Conservation (phyloP, 2,113 vertebrate genomes). For the Callionymus lyra region DNA sequence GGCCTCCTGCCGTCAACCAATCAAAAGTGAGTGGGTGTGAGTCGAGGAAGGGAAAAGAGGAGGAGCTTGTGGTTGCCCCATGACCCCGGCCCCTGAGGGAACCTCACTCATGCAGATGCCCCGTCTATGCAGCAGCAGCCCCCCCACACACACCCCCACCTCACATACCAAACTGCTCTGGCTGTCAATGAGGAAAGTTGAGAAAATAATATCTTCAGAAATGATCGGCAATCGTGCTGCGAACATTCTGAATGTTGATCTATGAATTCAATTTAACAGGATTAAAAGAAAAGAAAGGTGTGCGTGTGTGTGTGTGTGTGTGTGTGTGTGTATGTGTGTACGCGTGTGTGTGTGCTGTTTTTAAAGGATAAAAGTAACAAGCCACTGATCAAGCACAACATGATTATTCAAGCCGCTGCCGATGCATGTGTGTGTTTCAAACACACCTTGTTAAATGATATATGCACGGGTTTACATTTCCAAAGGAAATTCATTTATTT, state of each 20-base stretch:
- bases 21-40: constrained; percentile 37
- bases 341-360: constrained; percentile 42
- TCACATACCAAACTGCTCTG: constrained; percentile 16
- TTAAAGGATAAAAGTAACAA: constrained; percentile 71
- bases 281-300: constrained; percentile 18
- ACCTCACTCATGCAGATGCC: constrained; percentile 33
- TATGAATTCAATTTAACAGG: constrained; percentile 15
- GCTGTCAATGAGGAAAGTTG: constrained; percentile 20
- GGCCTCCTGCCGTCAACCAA: constrained; percentile 35
- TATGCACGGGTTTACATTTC: too few relatives aligned
- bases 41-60: constrained; percentile 20
- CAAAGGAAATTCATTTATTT: too few relatives aligned
- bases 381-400: constrained; percentile 64
- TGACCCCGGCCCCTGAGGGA: constrained; percentile 46
- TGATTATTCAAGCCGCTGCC: constrained; percentile 54
- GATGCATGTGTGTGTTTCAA: constrained; percentile 8
- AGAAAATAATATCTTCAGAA: constrained; percentile 21
- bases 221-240: not conserved
- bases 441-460: too few relatives aligned
- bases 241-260: constrained; percentile 20
- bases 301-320: constrained; percentile 33
- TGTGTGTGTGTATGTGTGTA: constrained; percentile 26
- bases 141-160: constrained; percentile 18
- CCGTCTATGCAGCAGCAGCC: constrained; percentile 20
- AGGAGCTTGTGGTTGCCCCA: constrained; percentile 43